Conservation (phyloP, 2,797 vertebrate species). For the Acridotheres tristis region DNA sequence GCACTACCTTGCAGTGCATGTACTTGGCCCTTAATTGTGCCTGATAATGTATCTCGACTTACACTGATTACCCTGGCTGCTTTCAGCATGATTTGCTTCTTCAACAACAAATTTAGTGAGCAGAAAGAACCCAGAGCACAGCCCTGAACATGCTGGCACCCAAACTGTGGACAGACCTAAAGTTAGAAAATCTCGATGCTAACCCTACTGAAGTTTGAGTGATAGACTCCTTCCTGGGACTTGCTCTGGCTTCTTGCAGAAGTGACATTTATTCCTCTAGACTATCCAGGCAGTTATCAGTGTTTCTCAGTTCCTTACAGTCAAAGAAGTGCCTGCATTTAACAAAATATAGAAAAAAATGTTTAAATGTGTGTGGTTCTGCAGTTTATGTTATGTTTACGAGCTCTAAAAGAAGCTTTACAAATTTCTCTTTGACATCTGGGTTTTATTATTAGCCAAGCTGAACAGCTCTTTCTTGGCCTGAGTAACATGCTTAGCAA, state of each 20-base stretch:
- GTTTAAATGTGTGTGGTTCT: background rate
- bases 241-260: background rate
- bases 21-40: background rate
- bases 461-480: background rate
- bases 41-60: background rate
- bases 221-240: background rate
- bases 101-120: background rate
- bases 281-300: background rate
- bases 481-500: constrained; percentile 26
- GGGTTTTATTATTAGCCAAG: constrained; percentile 35
- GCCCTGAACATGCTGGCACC: background rate
- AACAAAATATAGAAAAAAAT: background rate
- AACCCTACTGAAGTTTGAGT: background rate
- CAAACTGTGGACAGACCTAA: background rate
- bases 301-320: background rate
- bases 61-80: background rate
- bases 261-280: background rate
- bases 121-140: background rate
- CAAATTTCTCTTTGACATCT: constrained; percentile 35
- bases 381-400: background rate
- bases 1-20: background rate
- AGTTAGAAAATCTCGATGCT: background rate
- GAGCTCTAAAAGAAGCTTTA: background rate
- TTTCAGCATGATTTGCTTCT: background rate
- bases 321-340: background rate